Conservation (phyloP, 1,140 invertebrate genomes). For the Paralvinella palmiformis region DNA sequence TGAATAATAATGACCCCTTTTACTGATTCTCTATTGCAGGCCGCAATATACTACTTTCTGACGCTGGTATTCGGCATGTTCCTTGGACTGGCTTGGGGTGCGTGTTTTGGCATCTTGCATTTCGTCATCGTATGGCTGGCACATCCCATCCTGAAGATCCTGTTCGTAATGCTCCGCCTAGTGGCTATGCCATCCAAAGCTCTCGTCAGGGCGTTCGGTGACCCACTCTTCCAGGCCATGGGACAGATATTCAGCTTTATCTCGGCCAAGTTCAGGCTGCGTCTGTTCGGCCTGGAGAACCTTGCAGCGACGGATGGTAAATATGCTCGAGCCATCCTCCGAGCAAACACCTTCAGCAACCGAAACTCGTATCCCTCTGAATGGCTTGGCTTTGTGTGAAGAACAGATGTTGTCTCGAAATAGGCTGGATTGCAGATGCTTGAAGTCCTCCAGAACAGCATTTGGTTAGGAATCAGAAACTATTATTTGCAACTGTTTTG, state of each 20-base stretch:
- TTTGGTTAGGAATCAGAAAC: too few relatives aligned
- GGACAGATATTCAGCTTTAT: conserved; percentile 11
- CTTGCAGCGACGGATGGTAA: neutral
- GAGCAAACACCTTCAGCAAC: neutral
- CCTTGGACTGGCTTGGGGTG: conserved; percentile 13
- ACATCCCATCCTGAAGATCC: neutral
- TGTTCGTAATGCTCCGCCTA: neutral
- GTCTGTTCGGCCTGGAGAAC: neutral
- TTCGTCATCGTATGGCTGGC: conserved; percentile 9
- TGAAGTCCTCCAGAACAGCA: too few relatives aligned
- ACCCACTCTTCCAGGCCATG: conserved; percentile 7
- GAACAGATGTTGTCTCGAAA: too few relatives aligned
- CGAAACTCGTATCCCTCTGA: neutral
- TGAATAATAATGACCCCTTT: too few relatives aligned
- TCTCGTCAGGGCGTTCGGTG: neutral
- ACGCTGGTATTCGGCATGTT: conserved; percentile 7
- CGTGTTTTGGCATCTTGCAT: conserved; percentile 1
- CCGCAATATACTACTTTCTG: conserved; percentile 10
- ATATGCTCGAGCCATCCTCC: neutral
- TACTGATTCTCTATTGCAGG: neutral
- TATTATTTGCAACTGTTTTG: too few relatives aligned
- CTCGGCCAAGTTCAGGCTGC: conserved; percentile 4
- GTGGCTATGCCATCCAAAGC: conserved; percentile 11
- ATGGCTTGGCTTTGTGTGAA: conserved; percentile 13
- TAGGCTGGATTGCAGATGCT: too few relatives aligned